phyloP scores from a whole-genome alignment of 2,113 vertebrate genomes.

The Cichladusa arquata region DNA sequence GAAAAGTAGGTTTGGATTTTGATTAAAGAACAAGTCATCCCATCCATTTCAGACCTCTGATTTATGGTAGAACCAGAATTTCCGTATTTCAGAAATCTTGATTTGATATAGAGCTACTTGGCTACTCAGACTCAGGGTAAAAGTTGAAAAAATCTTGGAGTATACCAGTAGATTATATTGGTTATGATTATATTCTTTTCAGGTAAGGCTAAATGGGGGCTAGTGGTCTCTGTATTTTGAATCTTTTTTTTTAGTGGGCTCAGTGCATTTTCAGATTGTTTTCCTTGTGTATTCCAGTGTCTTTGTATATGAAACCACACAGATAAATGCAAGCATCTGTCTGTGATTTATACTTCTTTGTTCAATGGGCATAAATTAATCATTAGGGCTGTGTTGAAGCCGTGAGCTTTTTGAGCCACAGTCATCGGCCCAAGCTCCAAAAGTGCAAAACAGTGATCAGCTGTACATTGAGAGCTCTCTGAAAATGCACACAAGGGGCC shows the following conservation, averaged over 20 bases:
- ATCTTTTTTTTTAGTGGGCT: background rate
- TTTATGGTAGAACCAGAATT: background rate
- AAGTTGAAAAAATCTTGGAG: background rate
- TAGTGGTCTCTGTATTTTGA: background rate
- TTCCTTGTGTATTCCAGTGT: background rate
- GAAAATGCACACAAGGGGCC: background rate
- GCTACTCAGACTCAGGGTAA: background rate
- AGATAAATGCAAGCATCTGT: slow-evolving; percentile 18
- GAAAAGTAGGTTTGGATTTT: background rate
- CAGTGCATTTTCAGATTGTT: background rate
- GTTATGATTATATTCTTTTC: background rate
- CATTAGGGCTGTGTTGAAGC: background rate
- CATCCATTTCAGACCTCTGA: background rate
- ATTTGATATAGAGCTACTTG: background rate
- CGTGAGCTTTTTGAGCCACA: background rate
- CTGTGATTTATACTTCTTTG: background rate
- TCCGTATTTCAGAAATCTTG: background rate
- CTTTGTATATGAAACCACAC: background rate
- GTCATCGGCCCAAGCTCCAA: background rate
- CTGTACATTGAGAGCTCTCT: background rate
- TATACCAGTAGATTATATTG: background rate
- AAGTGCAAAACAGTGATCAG: slow-evolving; percentile 2
- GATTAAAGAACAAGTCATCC: background rate
- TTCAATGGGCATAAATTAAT: slow-evolving; percentile 9
- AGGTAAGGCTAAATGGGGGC: background rate